Percentiles rank a stretch among this genome's conserved stretches.
phyloP scores from a whole-genome alignment of 2,113 vertebrate genomes.

The Prionailurus bengalensis region DNA sequence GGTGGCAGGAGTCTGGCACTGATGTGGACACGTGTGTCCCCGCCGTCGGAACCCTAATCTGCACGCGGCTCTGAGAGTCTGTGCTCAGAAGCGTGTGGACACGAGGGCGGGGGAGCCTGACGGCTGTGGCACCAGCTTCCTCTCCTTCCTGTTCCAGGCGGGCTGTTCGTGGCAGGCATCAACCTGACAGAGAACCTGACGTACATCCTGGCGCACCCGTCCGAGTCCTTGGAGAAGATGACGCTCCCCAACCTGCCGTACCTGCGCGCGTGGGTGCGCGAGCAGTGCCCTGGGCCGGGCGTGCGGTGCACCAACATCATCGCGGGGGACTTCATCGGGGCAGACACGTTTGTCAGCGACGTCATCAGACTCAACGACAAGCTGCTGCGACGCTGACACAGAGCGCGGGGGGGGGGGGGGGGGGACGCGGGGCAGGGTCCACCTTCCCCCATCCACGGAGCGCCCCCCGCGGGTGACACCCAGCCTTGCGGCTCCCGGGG shows the following conservation, averaged over 20 bases:
- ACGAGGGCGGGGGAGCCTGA: too few relatives aligned
- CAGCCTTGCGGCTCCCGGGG: background rate
- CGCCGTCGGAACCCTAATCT: background rate
- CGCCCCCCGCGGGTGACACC: background rate
- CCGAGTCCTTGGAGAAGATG: conserved; percentile 89
- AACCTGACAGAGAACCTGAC: conserved; percentile 92
- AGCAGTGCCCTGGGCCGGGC: conserved; percentile 89
- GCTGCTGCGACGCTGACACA: conserved; percentile 59
- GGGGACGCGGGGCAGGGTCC: background rate
- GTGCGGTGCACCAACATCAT: conserved; percentile 92
- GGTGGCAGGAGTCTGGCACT: background rate
- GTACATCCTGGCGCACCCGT: conserved; percentile 88
- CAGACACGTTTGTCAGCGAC: conserved; percentile 87
- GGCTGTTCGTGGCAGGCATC: conserved; percentile 93
- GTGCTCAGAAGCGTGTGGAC: background rate
- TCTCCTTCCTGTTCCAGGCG: conserved; percentile 80
- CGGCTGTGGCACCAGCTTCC: accelerated
- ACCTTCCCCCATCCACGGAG: too few relatives aligned
- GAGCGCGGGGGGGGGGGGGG: too few relatives aligned
- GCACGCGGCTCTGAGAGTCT: too few relatives aligned
- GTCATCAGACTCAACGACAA: conserved; percentile 92
- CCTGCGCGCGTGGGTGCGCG: conserved; percentile 90
- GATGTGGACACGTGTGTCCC: background rate
- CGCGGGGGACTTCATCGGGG: conserved; percentile 94
- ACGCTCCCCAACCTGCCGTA: conserved; percentile 88